These are phyloP conservation scores for Heptranchias perlo DNA, from an alignment of 2,113 vertebrate genomes.

Conservation along the genomic window DNA sequence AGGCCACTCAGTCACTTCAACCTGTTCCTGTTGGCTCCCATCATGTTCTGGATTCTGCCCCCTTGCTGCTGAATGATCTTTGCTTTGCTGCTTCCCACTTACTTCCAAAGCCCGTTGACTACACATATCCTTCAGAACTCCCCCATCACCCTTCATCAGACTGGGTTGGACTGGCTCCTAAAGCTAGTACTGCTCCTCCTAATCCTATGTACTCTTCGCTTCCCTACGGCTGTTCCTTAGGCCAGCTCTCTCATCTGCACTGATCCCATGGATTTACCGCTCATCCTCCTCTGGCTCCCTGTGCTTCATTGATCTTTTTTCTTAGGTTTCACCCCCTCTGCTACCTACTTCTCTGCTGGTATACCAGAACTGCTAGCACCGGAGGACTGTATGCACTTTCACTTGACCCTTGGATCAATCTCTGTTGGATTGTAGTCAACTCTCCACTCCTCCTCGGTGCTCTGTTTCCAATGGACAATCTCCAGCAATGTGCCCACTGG, in stretches of 20 bases:
- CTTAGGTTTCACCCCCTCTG: neutral
- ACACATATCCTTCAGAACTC: neutral
- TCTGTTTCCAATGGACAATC: neutral
- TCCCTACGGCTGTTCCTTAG: neutral
- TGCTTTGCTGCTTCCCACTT: neutral
- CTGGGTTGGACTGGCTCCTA: neutral
- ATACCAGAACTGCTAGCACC: neutral
- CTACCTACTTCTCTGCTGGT: neutral
- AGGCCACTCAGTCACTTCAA: too few relatives aligned
- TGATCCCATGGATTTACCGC: neutral
- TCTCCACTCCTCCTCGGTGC: neutral
- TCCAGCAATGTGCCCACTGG: neutral
- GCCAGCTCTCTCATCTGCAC: neutral
- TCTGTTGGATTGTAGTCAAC: neutral
- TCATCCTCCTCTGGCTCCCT: neutral
- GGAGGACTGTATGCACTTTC: neutral
- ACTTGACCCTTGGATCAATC: neutral
- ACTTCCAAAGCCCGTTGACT: neutral
- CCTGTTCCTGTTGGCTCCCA: neutral
- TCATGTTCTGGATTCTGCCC: neutral
- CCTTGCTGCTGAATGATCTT: neutral
- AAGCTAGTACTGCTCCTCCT: neutral
- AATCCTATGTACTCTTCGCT: neutral
- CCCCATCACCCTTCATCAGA: neutral
- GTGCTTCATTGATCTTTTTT: neutral